These are phyloP conservation scores for Neotoma lepida DNA, from an alignment of 2,113 vertebrate species.

Conservation along the genomic window DNA sequence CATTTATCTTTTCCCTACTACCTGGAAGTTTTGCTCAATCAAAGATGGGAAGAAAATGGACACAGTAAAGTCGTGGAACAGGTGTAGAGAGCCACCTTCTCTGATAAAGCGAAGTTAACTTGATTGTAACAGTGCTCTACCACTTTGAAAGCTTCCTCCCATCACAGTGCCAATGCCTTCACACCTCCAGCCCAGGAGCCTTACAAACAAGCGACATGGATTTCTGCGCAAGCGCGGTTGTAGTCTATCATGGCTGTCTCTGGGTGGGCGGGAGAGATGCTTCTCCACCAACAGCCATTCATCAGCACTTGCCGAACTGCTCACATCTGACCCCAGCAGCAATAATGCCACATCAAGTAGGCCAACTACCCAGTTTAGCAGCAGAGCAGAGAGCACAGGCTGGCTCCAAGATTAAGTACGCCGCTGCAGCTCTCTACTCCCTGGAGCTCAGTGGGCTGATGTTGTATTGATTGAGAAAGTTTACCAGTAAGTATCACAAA, in stretches of 20 bases:
- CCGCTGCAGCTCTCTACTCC: conserved; percentile 94
- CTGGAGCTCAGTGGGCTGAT: conserved; percentile 93
- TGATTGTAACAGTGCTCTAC: not conserved
- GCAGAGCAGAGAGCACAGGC: conserved; percentile 95
- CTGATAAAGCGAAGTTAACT: conserved; percentile 12
- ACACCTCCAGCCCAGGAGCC: conserved; percentile 59
- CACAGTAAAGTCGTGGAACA: not conserved
- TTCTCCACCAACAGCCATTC: conserved; percentile 95
- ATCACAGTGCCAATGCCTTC: not conserved
- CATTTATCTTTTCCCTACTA: not conserved
- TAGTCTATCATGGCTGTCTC: conserved; percentile 96
- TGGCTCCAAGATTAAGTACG: conserved; percentile 97
- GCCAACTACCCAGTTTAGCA: conserved; percentile 97
- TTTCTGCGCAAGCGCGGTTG: conserved; percentile 88
- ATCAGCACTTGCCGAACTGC: conserved; percentile 91
- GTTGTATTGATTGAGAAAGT: conserved; percentile 98
- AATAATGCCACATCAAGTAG: conserved; percentile 97
- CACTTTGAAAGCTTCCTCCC: conserved; percentile 38
- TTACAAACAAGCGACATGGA: conserved; percentile 79
- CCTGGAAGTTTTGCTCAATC: conserved; percentile 5
- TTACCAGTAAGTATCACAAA: conserved; percentile 98
- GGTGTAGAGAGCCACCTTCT: not conserved
- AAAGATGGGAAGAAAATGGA: not conserved
- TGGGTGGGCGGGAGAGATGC: conserved; percentile 91
- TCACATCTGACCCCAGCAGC: conserved; percentile 98